Evolutionary conservation across 2,888 invertebrate genomes (phyloP).

Genomic region (Anthophora plumipes): DNA sequence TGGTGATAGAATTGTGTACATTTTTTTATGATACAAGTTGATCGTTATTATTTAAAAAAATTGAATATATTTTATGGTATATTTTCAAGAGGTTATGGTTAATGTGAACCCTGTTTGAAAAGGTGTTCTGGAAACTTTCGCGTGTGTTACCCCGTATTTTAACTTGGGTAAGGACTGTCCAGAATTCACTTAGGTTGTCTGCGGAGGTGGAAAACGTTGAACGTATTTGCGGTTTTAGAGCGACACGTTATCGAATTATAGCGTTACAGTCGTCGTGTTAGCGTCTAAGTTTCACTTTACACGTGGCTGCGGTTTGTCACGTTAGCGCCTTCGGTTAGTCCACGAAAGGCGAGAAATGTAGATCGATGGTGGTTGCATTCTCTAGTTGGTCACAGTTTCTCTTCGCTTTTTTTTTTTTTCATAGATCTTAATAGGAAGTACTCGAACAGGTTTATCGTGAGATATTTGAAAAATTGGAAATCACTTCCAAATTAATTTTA

Average conservation of each 20-base stretch:
- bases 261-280: background rate
- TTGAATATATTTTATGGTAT: too few species aligned
- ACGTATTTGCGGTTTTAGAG: background rate
- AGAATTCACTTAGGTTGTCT: background rate
- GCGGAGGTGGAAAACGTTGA: background rate
- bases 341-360: background rate
- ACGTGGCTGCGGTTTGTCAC: background rate
- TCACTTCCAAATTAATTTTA: too few species aligned
- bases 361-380: background rate
- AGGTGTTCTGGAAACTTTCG: too few species aligned
- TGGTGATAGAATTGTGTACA: too few species aligned
- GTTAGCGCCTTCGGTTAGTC: background rate
- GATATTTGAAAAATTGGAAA: too few species aligned
- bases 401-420: too few species aligned
- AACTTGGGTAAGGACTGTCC: background rate
- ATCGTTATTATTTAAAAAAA: too few species aligned
- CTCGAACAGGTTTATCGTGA: too few species aligned
- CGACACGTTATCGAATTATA: background rate
- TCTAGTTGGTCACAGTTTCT: background rate
- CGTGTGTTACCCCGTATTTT: background rate
- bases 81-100: too few species aligned
- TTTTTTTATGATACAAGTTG: too few species aligned
- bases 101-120: too few species aligned
- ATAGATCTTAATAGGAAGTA: too few species aligned
- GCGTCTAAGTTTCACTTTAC: constrained; percentile 7